These are phyloP conservation scores for Apamea crenata DNA, from an alignment of 2,888 invertebrate genomes.

Conservation along the genomic window DNA sequence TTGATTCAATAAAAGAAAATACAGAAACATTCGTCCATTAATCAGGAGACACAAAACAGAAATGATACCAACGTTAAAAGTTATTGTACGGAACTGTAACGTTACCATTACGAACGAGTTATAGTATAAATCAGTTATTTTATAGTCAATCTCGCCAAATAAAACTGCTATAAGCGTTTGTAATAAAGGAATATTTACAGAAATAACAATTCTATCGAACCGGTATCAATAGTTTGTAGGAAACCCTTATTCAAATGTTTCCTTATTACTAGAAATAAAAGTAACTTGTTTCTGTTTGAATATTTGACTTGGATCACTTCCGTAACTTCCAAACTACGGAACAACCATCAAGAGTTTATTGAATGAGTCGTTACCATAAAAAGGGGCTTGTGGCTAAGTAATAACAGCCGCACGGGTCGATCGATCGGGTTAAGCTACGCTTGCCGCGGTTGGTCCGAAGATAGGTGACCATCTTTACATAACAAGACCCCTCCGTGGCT, in stretches of 20 bases:
- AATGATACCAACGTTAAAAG: constrained; percentile 64
- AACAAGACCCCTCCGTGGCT: no score
- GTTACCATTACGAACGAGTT: constrained; percentile 70
- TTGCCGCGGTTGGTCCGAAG: no score
- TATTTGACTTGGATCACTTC: constrained; percentile 24
- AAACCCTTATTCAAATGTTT: constrained; percentile 56
- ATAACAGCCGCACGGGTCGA: no score
- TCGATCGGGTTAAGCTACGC: no score
- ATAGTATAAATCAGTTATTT: constrained; percentile 72
- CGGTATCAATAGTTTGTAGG: constrained; percentile 49
- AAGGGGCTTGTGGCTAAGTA: background rate
- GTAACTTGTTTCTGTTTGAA: constrained; percentile 29
- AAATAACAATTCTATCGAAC: constrained; percentile 50
- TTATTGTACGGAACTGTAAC: constrained; percentile 67
- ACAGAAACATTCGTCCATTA: constrained; percentile 61
- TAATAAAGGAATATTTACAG: constrained; percentile 62
- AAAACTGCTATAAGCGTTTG: constrained; percentile 67
- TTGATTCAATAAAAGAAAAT: constrained; percentile 58
- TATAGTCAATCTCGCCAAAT: constrained; percentile 72
- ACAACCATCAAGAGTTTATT: constrained; percentile 6
- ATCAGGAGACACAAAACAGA: constrained; percentile 65
- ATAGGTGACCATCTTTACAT: no score
- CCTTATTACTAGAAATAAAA: constrained; percentile 49
- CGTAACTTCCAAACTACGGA: background rate
- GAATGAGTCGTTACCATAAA: constrained; percentile 18